These are phyloP conservation scores for Picus viridis DNA, from an alignment of 2,797 vertebrate species.

Conservation along the genomic window DNA sequence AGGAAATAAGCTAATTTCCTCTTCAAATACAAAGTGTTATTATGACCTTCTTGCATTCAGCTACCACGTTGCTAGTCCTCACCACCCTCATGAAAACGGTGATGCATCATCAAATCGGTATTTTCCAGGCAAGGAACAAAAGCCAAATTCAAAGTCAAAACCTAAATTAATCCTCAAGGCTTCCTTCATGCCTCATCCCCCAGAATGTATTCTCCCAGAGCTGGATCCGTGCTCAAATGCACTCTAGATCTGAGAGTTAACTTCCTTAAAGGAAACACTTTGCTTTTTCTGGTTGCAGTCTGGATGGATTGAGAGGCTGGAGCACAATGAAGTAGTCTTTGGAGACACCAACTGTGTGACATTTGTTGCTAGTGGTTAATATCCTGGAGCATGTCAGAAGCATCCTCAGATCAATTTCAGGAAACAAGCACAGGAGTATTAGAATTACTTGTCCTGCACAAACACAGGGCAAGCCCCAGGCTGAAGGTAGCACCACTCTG, in stretches of 20 bases:
- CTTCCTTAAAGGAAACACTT: not conserved
- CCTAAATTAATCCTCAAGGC: not conserved
- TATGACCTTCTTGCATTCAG: not conserved
- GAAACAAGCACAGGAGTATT: not conserved
- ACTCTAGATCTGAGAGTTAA: not conserved
- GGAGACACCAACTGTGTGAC: not conserved
- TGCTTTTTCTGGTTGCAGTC: not conserved
- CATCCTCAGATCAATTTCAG: not conserved
- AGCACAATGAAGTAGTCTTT: not conserved
- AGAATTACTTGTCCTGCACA: not conserved
- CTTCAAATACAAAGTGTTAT: not conserved
- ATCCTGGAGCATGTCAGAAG: not conserved
- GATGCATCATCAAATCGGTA: not conserved
- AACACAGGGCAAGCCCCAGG: not conserved
- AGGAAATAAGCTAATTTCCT: not conserved
- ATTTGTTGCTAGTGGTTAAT: not conserved
- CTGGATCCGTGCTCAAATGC: not conserved
- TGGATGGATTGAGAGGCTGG: not conserved
- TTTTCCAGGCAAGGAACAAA: not conserved
- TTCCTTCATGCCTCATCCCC: not conserved
- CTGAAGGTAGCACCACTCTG: not conserved
- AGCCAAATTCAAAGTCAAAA: not conserved
- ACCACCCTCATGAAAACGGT: not conserved
- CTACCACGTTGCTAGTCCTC: not conserved
- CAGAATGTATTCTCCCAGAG: not conserved